Base-by-base conservation (phyloP, 2,113 vertebrate genomes). In the Sapayoa aenigma region DNA sequence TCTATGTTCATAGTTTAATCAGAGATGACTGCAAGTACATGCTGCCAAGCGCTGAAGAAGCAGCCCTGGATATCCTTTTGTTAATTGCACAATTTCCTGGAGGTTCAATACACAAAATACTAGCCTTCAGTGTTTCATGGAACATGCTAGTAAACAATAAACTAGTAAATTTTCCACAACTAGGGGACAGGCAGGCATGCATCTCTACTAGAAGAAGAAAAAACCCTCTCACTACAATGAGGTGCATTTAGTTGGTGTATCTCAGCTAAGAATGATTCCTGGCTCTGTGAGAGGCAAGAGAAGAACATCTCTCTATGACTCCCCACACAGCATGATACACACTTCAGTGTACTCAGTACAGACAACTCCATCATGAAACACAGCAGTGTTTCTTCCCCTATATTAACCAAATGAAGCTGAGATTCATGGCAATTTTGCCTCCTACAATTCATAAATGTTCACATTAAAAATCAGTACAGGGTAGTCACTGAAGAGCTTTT, bases 21-120 rank as follows among this genome's bases (percentile, higher is more conserved):
- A 67, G 49, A 79, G n/a, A 21, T 19, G 27, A 49, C 9, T 46
- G 35, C 0, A 0, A 58, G 47, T 22, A 52, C 15, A 8, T 39
- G n/a, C 4, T 93, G 55, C 21, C 25, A 49, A 78, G 62, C 60
- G 28, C 14, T 67, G 55, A 15, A 87, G 19, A 66, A 85, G 37
- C 22, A 75, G 27, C 16, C 37, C 18, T 67, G 39, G 53, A 72
- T 30, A 79, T 52, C 24, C 25, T 8, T 30, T 72, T 66, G 22
- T 55, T 59, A 72, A 60, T 19, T 20, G 56, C 14, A 41, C 6
- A 52, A n/a, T 76, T 84, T 91, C 49, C 65, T 79, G 53, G 3
- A 82, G 25, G 42, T 82, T 78, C 60, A 47, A 12, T 30, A 63
- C 7, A 35, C 7, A 37, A 84, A 84, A 15, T 16, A n/a, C 13